Evolutionary conservation across 2,113 vertebrate genomes (phyloP).

Genomic region (Triplophysa siluroides): DNA sequence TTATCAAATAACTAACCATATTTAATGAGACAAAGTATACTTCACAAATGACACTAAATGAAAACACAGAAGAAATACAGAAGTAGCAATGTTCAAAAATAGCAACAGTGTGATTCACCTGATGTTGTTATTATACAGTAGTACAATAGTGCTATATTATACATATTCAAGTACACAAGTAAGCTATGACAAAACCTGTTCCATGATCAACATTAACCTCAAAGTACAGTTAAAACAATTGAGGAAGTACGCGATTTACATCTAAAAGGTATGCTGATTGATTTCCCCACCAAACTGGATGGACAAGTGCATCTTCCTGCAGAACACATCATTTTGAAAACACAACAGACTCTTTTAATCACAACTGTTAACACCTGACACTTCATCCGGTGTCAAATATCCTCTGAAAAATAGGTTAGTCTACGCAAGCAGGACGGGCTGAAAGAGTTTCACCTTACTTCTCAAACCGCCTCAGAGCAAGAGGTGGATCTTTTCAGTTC

Average conservation of each 20-base stretch:
- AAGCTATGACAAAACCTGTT: neutral
- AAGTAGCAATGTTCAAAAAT: no score
- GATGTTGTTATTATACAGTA: no score
- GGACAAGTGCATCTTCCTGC: constrained; percentile 33
- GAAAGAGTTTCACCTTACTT: constrained; percentile 6
- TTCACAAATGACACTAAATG: no score
- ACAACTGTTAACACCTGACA: constrained; percentile 18
- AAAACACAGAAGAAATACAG: no score
- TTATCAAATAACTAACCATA: no score
- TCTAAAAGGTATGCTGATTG: neutral
- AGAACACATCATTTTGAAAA: neutral
- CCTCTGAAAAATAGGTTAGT: constrained; percentile 22
- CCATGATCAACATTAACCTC: neutral
- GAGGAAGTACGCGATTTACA: constrained; percentile 15
- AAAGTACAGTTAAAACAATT: neutral
- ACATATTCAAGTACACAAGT: neutral
- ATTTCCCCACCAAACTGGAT: constrained; percentile 32
- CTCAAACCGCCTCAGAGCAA: neutral
- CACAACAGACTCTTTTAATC: neutral
- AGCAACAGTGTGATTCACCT: no score
- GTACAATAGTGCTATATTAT: no score
- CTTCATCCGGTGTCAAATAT: constrained; percentile 44
- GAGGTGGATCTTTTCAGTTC: neutral
- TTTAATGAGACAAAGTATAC: no score
- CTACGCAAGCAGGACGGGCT: neutral